Evolutionary conservation across 2,113 vertebrate genomes (phyloP), one percentile per base, ranked within the genome.

Genomic region (Echinops telfairi): DNA sequence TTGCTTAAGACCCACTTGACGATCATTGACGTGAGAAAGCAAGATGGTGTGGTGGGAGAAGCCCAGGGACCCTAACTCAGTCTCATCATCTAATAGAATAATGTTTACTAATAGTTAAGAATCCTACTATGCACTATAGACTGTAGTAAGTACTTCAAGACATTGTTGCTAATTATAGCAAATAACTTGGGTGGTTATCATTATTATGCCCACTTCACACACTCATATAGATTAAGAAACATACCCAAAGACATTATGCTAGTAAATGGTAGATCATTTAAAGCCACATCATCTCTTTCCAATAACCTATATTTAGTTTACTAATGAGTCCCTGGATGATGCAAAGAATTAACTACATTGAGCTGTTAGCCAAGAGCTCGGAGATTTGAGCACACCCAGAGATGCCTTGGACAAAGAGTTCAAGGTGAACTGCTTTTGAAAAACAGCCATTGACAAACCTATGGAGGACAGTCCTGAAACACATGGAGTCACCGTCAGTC

Each of bases 81-180:
- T 31, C 29, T 89, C 25, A 31, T 17, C 33, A 83, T 3, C 80
- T 78, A 47, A 58, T 62, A 70, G 57, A 33, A 27, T 16, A 43
- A 47, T 23, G 27, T 60, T 23, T 16, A 68, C 58, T 7, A 36
- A 62, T 12, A n/a, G 33, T 53, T 62, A 17, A 43, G 17, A 53
- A 62, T 12, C 33, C 5, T 9, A 11, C 1, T 27, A 33, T 27
- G 1, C 17, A 16, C 25, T 27, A 22, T 0, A 40, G 1, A 22
- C 12, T 62, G 2, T 29, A 25, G 9, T 2, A 0, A 5, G n/a
- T 33, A 36, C 58, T 75, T 75, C 17, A 47, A 60, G 57, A n/a
- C 17, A 2, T 3, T 43, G 10, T 23, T 31, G 27, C 22, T 29
- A 80, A 70, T 27, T 38, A 58, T n/a, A 31, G 19, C 47, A 23